A percentile compares a stretch with the other conserved stretches of the same genome.
These are phyloP conservation scores for Syndactyla subalaris DNA, from an alignment of 2,797 vertebrate genomes.

Conservation along the genomic window DNA sequence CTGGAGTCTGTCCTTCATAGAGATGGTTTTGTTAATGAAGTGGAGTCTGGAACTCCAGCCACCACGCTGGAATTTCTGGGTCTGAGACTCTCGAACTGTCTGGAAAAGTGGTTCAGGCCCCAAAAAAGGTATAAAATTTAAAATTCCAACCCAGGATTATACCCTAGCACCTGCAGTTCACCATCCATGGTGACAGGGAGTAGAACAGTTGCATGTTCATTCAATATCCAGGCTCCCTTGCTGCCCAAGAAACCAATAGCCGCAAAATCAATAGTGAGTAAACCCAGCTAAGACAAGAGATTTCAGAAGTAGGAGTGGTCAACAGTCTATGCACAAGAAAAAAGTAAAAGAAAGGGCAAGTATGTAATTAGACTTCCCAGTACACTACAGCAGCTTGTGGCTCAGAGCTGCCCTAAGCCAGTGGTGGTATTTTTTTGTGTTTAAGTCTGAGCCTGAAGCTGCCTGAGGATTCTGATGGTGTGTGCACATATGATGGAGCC, in stretches of 20 bases:
- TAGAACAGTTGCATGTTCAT: background rate
- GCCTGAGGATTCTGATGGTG: constrained; percentile 13
- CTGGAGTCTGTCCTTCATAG: background rate
- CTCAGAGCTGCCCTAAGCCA: background rate
- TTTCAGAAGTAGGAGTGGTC: constrained; percentile 2
- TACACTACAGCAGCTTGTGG: constrained; percentile 24
- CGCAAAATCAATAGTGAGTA: constrained; percentile 17
- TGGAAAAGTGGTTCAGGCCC: background rate
- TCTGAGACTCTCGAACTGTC: background rate
- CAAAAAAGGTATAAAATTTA: background rate
- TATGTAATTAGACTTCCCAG: constrained; percentile 53
- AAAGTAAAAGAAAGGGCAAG: constrained; percentile 4
- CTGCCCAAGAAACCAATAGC: constrained; percentile 30
- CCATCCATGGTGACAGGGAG: background rate
- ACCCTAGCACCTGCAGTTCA: background rate
- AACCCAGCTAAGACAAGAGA: constrained; percentile 25
- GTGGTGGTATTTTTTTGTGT: background rate
- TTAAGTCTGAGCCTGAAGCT: background rate
- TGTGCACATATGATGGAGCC: background rate
- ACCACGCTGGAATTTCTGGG: background rate
- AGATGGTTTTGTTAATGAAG: background rate
- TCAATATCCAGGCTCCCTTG: background rate
- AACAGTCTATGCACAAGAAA: background rate
- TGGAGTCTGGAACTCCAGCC: constrained; percentile 11
- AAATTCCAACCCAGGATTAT: background rate